Base-by-base conservation (phyloP, 2,888 invertebrate species). In the Meta bourneti region DNA sequence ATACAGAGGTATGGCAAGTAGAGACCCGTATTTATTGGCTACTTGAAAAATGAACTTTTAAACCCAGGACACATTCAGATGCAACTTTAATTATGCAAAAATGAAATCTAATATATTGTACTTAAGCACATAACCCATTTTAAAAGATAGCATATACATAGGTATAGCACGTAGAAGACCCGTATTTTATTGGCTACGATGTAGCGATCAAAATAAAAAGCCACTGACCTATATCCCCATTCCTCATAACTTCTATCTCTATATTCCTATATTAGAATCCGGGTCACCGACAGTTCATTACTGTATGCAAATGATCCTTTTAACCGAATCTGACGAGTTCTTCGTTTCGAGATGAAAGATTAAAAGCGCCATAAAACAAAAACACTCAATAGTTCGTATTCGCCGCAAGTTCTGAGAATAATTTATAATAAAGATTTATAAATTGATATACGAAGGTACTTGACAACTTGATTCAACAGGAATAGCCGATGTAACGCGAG, bases 391-490 rank as follows among this genome's bases (percentile, higher is more conserved):
- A 19, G 20, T 80, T 80, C 61, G 61, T 61, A 84, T 75, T 80
- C 80, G 19, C 48, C 82, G 48, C 48, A 49, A 78, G 83, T 49
- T 77, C 52, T 54, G 9, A 20, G 34, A 54, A 82, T 91, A 86
- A 81, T 80, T 86, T 81, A 77, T 34, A 81, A 75, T 86, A 86
- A 81, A 82, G 86, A 82, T 81, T 86, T 86, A 86, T 87, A 81
- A 86, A 82, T 71, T 87, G 91, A 87, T 79, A 89, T 83, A 83
- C 83, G 74, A 51, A 86, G 80, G 69, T 72, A 20, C 20, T 70
- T 87, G 87, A 91, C 87, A 91, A 91, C 91, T 91, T 91, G 82
- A 87, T 91, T 82, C 52, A 75, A 61, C 86, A 69, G 49, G 19
- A 71, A 80, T 48, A 70, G 79, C 79, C 75, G 13, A 77, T 74